Evolutionary conservation across 2,797 vertebrate genomes (phyloP), one percentile per base, ranked within the genome.

Genomic region (Valencia hispanica): DNA sequence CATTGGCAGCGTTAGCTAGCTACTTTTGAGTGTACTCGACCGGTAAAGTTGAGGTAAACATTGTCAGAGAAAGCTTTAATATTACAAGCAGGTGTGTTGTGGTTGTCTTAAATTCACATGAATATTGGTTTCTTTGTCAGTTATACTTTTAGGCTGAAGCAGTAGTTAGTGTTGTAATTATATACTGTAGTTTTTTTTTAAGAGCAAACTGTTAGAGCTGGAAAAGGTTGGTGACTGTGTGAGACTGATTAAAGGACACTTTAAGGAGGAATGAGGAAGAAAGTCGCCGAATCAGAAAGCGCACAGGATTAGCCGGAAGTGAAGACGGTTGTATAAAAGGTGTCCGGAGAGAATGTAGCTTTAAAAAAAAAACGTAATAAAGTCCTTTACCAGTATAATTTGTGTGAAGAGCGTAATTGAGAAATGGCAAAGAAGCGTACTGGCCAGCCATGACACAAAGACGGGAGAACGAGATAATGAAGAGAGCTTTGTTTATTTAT

Each of bases 1-100:
- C 51, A 72, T 69, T 84, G 90, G 86, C 87, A 74, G 5, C 55
- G 27, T 68, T 77, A 86, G 88, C 87, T 86, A 55, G 72, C 79
- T 73, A 41, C 77, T 68, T 68, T 65, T 39, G 36, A 70, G 74
- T 81, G 4, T 47, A 65, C 68, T 27, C 48, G 73, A 55, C 74
- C 65, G 68, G 72, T 63, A 27, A 86, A 84, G 83, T 87, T 85
- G 11, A 0, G 4, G 17, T 36, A 55, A 83, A 71, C 71, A 55
- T 10, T 30, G 5, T 22, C 7, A 30, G 53, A 68, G n/a, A 25
- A 9, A 36, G 45, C 30, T 12, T 12, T 18, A 32, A 25, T 18
- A 0, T 50, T 18, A 5, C 59, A 34, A 59, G n/a, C 39, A 27
- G 50, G 51, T 39, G 22, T 27, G 5, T 15, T 4, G 43, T 65